Percentiles rank a stretch among this genome's conserved stretches.
Evolutionary conservation across 2,888 invertebrate genomes (phyloP).

Genomic region (Ectemnius continuus): DNA sequence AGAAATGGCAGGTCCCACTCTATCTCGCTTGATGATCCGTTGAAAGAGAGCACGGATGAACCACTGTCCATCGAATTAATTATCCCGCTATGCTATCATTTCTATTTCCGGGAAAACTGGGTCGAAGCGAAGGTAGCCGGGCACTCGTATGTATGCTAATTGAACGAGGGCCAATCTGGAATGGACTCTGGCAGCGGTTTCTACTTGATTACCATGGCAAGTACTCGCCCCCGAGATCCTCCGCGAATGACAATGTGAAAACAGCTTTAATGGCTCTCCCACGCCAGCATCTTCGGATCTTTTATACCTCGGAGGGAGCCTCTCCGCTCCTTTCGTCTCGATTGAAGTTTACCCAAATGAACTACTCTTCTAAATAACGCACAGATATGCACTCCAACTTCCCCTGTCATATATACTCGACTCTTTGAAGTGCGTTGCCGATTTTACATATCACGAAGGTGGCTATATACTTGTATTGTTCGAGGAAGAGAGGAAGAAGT

Average conservation of each 20-base stretch:
- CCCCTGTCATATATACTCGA: too few species aligned
- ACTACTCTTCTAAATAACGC: neutral
- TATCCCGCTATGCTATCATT: constrained; percentile 34
- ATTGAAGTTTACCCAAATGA: constrained; percentile 16
- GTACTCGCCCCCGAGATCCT: constrained; percentile 38
- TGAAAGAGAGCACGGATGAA: neutral
- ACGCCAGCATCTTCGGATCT: constrained; percentile 30
- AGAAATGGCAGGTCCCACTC: too few species aligned
- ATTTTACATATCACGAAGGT: too few species aligned
- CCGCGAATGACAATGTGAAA: constrained; percentile 52
- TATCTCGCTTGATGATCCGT: constrained; percentile 14
- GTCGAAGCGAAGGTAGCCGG: constrained; percentile 41
- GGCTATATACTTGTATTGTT: too few species aligned
- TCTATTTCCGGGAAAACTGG: constrained; percentile 50
- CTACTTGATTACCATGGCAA: constrained; percentile 57
- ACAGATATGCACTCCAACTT: neutral
- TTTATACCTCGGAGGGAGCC: constrained; percentile 29
- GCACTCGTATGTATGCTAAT: constrained; percentile 59
- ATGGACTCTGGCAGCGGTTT: constrained; percentile 51
- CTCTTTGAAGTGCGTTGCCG: too few species aligned
- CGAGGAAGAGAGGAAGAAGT: neutral
- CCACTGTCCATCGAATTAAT: constrained; percentile 45
- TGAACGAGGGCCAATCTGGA: constrained; percentile 58
- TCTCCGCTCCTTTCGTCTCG: constrained; percentile 23
- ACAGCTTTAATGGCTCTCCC: constrained; percentile 46